Evolutionary conservation across 1,140 invertebrate species (phyloP), one percentile per base, ranked within the genome.

Genomic region (Drosophila neocordata): DNA sequence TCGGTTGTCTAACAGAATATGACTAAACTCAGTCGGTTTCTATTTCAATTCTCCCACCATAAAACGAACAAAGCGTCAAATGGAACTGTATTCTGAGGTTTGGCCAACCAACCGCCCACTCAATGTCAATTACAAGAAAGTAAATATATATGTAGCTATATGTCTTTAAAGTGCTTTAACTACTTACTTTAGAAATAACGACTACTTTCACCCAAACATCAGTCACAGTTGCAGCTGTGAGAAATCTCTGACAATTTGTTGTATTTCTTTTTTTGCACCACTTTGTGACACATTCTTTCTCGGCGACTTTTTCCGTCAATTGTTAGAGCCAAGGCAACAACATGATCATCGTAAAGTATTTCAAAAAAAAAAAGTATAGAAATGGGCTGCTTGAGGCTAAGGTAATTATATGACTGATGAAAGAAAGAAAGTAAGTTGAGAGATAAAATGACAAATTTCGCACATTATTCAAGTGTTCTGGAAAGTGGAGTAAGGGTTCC

Each of bases 221-320:
- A 53, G 53, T 73, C 37, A 44, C 65, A 59, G 11, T 24, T 59
- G 62, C 69, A 65, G 70, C 65, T 76, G 73, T 76, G 73, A 65
- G 73, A 76, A 76, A 76, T 76, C 73, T 69, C 73, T 24, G 58
- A 58, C 73, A 76, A 69, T 75, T 75, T 72, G 74, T 65, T 73
- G 20, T 62, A 73, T 73, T 67, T 75, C 51, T 75, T 70, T 53
- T 53, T 73, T 69, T 76, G 73, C 58, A 76, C 73, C 66, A 76
- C 53, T 69, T 76, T 69, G 76, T 76, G 73, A 76, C 73, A 76
- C 73, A 76, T 76, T 76, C 73, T 69, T 64, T 56, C 31, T 20
- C 41, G 41, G 20, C 4, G 65, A 27, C 15, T 53, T 44, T 60
- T 75, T 66, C 59, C 59, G 52, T 63, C 70, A 35, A 64, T 61